Evolutionary conservation across 2,888 invertebrate genomes (phyloP).

Genomic region (Imbricaverruca yamaguchii): DNA sequence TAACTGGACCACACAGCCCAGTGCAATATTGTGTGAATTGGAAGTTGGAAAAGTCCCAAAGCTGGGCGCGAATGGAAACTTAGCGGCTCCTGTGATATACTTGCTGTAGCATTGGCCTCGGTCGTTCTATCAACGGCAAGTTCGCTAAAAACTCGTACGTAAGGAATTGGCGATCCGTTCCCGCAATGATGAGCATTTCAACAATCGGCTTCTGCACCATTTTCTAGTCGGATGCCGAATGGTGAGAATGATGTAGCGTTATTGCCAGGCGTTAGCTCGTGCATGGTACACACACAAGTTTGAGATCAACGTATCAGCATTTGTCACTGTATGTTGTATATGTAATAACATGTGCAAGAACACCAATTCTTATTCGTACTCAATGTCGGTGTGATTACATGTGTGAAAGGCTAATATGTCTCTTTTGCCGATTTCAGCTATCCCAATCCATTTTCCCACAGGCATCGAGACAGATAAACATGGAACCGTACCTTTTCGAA

Average conservation of each 20-base stretch:
- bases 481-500: not conserved
- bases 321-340: not conserved
- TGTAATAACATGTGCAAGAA: not conserved
- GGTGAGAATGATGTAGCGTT: not conserved
- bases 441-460: too few species aligned
- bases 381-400: not conserved
- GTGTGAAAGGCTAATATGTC: too few species aligned
- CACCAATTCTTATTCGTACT: not conserved
- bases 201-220: not conserved
- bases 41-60: not conserved
- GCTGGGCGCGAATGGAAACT: not conserved
- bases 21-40: not conserved
- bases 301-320: not conserved
- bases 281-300: not conserved
- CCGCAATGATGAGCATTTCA: not conserved
- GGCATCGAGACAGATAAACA: not conserved
- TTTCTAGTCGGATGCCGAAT: not conserved
- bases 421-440: too few species aligned
- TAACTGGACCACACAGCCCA: not conserved
- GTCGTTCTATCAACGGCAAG: too few species aligned
- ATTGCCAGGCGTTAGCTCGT: not conserved
- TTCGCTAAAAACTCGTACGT: too few species aligned
- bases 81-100: not conserved
- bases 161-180: not conserved
- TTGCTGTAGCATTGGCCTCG: not conserved